Base-by-base conservation (phyloP, 2,888 invertebrate species). In the Hirtodrosophila cameraria region DNA sequence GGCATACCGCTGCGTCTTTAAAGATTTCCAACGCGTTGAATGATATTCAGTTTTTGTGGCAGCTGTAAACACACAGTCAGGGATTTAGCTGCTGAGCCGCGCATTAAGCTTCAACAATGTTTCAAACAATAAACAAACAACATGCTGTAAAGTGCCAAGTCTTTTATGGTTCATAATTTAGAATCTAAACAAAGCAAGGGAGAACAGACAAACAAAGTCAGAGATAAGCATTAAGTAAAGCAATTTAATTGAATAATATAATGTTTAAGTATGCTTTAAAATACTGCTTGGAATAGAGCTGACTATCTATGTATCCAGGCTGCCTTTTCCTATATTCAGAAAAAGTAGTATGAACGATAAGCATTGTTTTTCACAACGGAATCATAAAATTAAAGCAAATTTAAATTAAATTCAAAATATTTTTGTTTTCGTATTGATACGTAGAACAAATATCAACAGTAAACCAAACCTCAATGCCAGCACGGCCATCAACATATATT, bases 31-130 rank as follows among this genome's bases (percentile, higher is more conserved):
- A 39, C 63, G 23, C 62, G 74, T 35, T 58, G 54, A 53, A 58
- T 59, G 66, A 69, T 76, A n/a, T 72, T 66, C 43, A 55, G 64
- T 64, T 67, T n/a, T 57, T 60, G 64, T 61, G 69, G 65, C 75
- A 74, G 59, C 76, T 78, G 83, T 65, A 55, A 72, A 73, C 57
- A 75, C 52, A 59, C 55, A 63, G 59, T 25, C 31, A 38, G 76
- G 83, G 80, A 82, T 82, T n/a, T 77, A 79, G 55, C 49, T 57
- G 54, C 54, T 77, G 60, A 77, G 76, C 79, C 54, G 57, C 55
- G 63, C 68, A 82, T 79, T 79, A 77, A 79, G 63, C 83, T 72
- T 61, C 61, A 61, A 75, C 81, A 60, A 64, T 73, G 68, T 43
- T 63, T 60, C 52, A 53, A 13, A 60, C 67, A 60, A 60, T 66